These are phyloP conservation scores for Acanthoscelides obtectus DNA, from an alignment of 2,888 invertebrate genomes.

Conservation along the genomic window DNA sequence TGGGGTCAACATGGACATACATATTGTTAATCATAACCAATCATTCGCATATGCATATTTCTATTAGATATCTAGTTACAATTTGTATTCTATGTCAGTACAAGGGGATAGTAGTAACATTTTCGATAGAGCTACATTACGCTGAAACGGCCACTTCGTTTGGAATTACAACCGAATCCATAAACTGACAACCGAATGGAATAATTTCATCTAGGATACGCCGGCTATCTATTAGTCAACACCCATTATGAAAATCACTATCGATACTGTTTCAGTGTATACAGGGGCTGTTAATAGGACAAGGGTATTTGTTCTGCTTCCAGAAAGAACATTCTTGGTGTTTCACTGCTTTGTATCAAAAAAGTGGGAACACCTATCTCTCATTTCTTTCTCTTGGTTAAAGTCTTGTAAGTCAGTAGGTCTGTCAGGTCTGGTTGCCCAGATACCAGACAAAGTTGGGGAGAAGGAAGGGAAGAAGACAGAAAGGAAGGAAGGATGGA, in stretches of 20 bases:
- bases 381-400: too few relatives aligned
- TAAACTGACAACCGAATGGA: neutral
- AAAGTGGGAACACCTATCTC: too few relatives aligned
- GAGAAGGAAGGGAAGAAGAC: too few relatives aligned
- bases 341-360: too few relatives aligned
- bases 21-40: neutral
- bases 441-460: too few relatives aligned
- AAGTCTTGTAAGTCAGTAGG: too few relatives aligned
- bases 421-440: too few relatives aligned
- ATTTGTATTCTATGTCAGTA: neutral
- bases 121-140: neutral
- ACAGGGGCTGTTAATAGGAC: neutral
- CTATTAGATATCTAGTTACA: neutral
- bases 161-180: neutral
- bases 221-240: neutral
- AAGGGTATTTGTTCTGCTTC: too few relatives aligned
- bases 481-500: too few relatives aligned
- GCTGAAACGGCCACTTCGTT: neutral
- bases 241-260: neutral
- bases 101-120: neutral
- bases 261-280: neutral
- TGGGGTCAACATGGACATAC: neutral
- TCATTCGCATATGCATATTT: neutral
- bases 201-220: neutral
- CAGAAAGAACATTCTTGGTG: too few relatives aligned